Evolutionary conservation across 2,797 vertebrate species (phyloP), one percentile per base, ranked within the genome.

Genomic region (Hydrolagus colliei): DNA sequence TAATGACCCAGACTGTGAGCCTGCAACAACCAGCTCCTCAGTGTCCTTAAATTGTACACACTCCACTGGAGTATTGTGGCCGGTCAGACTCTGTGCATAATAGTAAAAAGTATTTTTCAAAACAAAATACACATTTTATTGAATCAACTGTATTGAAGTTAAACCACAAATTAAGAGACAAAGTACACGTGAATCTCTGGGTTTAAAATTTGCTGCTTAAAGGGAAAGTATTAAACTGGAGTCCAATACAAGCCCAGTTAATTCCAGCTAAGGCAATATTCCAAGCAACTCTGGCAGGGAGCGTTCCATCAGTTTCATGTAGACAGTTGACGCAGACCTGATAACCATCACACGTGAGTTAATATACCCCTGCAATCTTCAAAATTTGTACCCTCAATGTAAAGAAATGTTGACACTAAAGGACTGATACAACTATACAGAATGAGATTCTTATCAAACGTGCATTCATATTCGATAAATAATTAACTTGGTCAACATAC

Each of bases 1-100:
- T 88, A 99, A 95, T 61, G 97, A 98, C n/a, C 98, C 97, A 0
- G 97, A 98, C 89, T 96, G 95, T 2, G 97, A 99, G 20, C 98
- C 98, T 0, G 97, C 96, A 27, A 96, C 95, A 0, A 99, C 95
- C 88, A 98, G 95, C 85, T 98, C 96, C 91, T 99, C 98, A 0
- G 95, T 95, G 0, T 87, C 88, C 86, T 94, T 98, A 89, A 99
- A 96, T 87, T 96, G 95, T 9, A 99, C 94, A 12, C 96, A 98
- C 90, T 97, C 96, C 20, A 99, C 96, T 0, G 97, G 95, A 0
- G 91, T 95, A 0, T 93, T 98, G 89, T 97, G 97, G 14, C 97
- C 97, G 0, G 96, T 97, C 88, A 99, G 89, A 92, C 96, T 98
- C 98, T 99, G 91, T 85, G 88, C 82, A 35, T 13, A 88, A 87